Evolutionary conservation across 2,888 invertebrate genomes (phyloP).

Genomic region (Troides helena): DNA sequence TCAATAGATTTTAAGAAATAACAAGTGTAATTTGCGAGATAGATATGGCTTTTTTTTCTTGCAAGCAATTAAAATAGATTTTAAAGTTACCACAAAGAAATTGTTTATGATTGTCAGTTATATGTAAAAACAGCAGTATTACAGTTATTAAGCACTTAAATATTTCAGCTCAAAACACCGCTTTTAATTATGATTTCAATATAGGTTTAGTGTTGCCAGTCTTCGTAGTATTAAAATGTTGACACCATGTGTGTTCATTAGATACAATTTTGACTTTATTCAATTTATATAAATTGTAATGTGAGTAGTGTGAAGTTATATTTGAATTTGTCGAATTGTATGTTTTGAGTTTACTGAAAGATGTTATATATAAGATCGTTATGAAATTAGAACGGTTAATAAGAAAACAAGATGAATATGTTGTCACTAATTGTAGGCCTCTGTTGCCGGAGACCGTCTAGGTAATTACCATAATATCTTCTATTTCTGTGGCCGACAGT

Average conservation of each 20-base stretch:
- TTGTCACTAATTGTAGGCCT: too few relatives aligned
- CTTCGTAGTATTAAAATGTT: constrained; percentile 11
- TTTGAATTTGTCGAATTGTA: not conserved
- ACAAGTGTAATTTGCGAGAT: not conserved
- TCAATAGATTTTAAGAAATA: constrained; percentile 1
- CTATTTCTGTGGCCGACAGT: too few relatives aligned
- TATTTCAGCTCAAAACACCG: constrained; percentile 1
- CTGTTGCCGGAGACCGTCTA: too few relatives aligned
- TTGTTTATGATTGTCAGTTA: not conserved
- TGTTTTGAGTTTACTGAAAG: not conserved
- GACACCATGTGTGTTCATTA: constrained; percentile 26
- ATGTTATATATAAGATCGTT: too few relatives aligned
- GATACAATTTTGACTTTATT: constrained; percentile 17
- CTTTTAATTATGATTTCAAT: constrained; percentile 9
- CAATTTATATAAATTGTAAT: constrained; percentile 7
- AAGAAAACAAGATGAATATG: too few relatives aligned
- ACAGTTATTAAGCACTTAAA: constrained; percentile 4
- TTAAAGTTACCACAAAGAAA: not conserved
- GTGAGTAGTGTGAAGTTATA: constrained; percentile 2
- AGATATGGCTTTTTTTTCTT: not conserved
- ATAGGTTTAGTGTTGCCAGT: not conserved
- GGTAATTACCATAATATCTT: too few relatives aligned
- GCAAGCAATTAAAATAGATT: not conserved
- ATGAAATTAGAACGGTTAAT: too few relatives aligned
- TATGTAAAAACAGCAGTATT: constrained; percentile 3